Base-by-base conservation (phyloP, 2,113 vertebrate species). In the Poicephalus meyeri region DNA sequence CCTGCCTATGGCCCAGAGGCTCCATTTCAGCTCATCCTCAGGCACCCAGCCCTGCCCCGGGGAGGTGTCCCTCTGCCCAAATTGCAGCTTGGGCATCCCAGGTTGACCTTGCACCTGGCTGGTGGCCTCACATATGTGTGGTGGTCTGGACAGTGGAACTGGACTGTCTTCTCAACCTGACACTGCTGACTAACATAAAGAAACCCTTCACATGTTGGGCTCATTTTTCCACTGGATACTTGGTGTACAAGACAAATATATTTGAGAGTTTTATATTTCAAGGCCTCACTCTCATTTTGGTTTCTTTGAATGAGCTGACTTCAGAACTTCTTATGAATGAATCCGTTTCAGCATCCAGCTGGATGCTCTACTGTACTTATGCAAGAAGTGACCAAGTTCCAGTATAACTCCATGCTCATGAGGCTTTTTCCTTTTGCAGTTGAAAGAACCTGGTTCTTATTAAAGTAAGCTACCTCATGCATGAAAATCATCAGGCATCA, bases 181-280 rank as follows among this genome's bases (percentile, higher is more conserved):
- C 37, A 21, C 17, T 84, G 42, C 72, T 80, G 53, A 26, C 46
- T 24, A 15, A 35, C 17, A 47, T 14, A 1, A 1, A 86, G 50
- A 83, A 79, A 46, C 18, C 5, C 9, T 71, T 50, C 26, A 11
- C 0, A 0, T 49, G 52, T 24, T 0, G 0, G 29, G 18, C 47
- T 85, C 15, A 0, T 92, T 83, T 44, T 56, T 91, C 20, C 31
- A 33, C 56, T 87, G 73, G 74, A 56, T 17, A 46, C 17, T 31
- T 60, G 33, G 15, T 65, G 26, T 41, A 42, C 11, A 2, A 55
- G 11, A 33, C 21, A 68, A 84, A 37, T 26, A 41, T 4, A 21
- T 72, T 46, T 61, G 12, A 88, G 11, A 24, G 21, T 52, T 79
- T 86, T 79, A 8, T 61, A 4, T 85, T 92, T 79, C 65, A 61